Base-by-base conservation (phyloP, 92 coral and sea anemone species). In the Palythoa grandis region DNA sequence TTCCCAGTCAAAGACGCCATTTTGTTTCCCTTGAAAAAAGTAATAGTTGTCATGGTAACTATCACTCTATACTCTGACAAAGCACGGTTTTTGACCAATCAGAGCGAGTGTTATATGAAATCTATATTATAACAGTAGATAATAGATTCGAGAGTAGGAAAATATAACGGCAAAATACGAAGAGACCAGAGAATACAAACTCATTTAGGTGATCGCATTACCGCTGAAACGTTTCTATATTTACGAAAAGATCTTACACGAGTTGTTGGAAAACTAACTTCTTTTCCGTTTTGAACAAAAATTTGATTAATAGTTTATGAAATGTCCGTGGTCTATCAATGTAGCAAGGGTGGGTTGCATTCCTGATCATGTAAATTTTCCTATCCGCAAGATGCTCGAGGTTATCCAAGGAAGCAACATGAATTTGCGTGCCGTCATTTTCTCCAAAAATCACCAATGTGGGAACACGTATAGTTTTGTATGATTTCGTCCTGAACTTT, bases 321-420 rank as follows among this genome's bases (percentile, higher is more conserved):
- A 95, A 95, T 3, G 95, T 84, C 2, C 90, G 86, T 10, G 98
- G 98, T 20, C 89, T 90, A 52, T 94, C 94, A 48, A 94, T 82
- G 70, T 95, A 94, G 52, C 98, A 95, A 11, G 90, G 90, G 14
- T 91, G 97, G 2, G 95, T 87, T 5, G 98, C 88, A 70, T 95
- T 90, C 37, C 76, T 84, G 47, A 95, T 92, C 88, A 90, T 86
- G 87, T 76, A 94, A 74, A 94, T 87, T 85, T 88, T 92, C 74
- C 88, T 90, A 60, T 79, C 61, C 19, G 86, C 87, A 7, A 89
- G 80, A 77, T 94, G 94, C 52, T 91, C 93, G 48, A 96, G 84
- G 29, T 91, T 94, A 77, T 96, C 98, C 14, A 96, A 48, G 11
- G 98, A 96, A 16, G 96, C 94, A 68, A 72, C 70, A 50, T 86